Evolutionary conservation across 2,888 invertebrate species (phyloP), one percentile per base, ranked within the genome.

Genomic region (Nomada fucata): DNA sequence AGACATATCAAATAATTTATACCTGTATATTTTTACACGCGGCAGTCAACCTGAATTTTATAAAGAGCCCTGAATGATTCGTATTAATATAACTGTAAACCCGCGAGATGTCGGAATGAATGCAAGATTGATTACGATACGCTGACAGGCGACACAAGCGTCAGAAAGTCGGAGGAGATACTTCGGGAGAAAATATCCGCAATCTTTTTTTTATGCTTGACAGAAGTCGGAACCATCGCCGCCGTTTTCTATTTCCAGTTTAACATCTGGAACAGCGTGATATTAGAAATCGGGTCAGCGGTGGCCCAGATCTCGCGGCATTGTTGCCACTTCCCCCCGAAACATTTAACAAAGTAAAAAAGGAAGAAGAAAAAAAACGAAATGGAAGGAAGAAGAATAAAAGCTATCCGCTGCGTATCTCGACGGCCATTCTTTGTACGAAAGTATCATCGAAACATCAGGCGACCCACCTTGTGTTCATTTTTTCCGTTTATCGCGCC

Each of bases 221-320:
- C n/a, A 44, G 29, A 57, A 76, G 36, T 53, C 60, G 36, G 52
- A 20, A 26, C 18, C 26, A 57, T 13, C 13, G 42, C 13, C 76
- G n/a, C 15, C 42, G 50, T 61, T 52, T 23, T 57, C 60, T 71
- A 61, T 67, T 70, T 75, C n/a, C 63, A 63, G 70, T 74, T 67
- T 55, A 79, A 79, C 75, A 74, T 79, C 78, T 68, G 68, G 79
- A 72, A 63, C 79, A 68, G 67, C 55, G 71, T 52, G 78, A 80
- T 80, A 78, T 59, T 71, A 68, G 78, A 73, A 80, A 80, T 78
- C 80, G 73, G 72, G 80, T 80, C 80, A 59, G 50, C 57, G 72
- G 36, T 78, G 80, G 79, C 78, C 79, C 78, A 78, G 79, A 80
- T 78, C 67, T 29, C 61, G n/a, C 44, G 77, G 78, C 55, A 80